Evolutionary conservation across 2,888 invertebrate species (phyloP).

Genomic region (Cerastis rubricosa): DNA sequence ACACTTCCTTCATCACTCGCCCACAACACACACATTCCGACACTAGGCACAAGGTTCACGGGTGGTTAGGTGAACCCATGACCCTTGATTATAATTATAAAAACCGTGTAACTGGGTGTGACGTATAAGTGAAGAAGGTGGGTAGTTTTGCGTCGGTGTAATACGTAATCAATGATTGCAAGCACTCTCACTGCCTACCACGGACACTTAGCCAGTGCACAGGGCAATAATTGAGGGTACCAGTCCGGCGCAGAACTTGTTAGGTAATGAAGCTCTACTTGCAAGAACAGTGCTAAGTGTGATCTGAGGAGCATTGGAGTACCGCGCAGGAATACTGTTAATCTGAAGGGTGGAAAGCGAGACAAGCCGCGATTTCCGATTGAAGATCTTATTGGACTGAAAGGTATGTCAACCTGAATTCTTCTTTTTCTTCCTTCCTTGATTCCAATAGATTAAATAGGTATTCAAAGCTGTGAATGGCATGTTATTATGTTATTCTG

Average conservation of each 20-base stretch:
- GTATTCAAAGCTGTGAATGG: background rate
- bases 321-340: background rate
- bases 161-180: conserved; percentile 5
- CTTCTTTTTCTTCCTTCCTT: background rate
- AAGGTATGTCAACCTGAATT: conserved; percentile 17
- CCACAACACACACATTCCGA: background rate
- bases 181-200: background rate
- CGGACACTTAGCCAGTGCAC: background rate
- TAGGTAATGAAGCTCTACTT: background rate
- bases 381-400: background rate
- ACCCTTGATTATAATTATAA: background rate
- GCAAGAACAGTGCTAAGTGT: conserved; percentile 8
- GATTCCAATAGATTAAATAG: background rate
- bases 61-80: background rate
- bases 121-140: conserved; percentile 7
- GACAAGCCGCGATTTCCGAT: background rate
- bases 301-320: background rate
- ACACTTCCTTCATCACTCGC: conserved; percentile 36
- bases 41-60: background rate
- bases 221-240: background rate
- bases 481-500: background rate
- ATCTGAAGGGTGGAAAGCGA: conserved; percentile 12
- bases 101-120: background rate
- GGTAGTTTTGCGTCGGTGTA: conserved; percentile 12
- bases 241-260: background rate